Conservation (phyloP, 1,140 invertebrate species). For the Meloidogyne hapla region DNA sequence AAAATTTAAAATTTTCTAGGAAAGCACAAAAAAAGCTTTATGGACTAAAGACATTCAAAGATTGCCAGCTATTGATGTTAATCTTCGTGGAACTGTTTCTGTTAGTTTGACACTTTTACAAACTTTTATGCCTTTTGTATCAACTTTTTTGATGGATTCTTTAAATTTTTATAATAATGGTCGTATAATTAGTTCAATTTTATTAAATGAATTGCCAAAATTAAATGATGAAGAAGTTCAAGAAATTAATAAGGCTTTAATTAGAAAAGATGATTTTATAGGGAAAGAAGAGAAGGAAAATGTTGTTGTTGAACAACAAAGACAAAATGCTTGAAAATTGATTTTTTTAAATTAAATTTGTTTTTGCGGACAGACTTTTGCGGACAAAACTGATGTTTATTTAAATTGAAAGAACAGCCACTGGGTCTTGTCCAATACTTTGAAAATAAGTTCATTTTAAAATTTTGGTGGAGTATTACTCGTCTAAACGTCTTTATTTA, state of each 20-base stretch:
- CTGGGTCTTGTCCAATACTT: no score
- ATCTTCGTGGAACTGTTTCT: neutral
- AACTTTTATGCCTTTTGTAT: constrained; percentile 33
- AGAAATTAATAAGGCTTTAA: neutral
- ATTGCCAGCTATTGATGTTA: constrained; percentile 1
- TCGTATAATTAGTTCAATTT: no score
- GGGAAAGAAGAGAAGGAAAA: no score
- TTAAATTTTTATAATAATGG: neutral
- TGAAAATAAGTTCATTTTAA: no score
- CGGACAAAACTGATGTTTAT: no score
- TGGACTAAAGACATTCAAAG: constrained; percentile 6
- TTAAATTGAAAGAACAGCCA: no score
- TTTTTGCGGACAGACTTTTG: neutral
- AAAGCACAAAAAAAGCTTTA: neutral
- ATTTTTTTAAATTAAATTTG: neutral
- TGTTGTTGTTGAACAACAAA: no score
- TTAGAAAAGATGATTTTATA: neutral
- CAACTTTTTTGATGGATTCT: constrained; percentile 28
- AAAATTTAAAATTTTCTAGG: neutral
- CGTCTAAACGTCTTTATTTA: no score
- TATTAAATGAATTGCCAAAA: neutral
- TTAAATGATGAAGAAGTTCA: neutral
- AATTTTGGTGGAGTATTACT: no score
- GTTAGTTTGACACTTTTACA: constrained; percentile 9
- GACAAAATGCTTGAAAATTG: no score